phyloP scores from a whole-genome alignment of 1,140 invertebrate genomes.

The Drosophila azteca region DNA sequence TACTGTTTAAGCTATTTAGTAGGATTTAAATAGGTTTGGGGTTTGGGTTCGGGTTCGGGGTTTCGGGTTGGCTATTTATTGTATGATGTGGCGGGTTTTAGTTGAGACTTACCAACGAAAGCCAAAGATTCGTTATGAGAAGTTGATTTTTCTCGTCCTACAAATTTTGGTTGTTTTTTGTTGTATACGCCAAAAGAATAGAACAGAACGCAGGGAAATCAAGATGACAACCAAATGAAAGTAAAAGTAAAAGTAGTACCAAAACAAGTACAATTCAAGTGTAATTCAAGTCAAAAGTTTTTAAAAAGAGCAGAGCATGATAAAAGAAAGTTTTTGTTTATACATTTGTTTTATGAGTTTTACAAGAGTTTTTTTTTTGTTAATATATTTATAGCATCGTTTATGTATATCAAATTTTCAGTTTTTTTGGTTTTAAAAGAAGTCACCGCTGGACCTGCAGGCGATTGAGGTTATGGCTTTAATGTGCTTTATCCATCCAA shows the following conservation, averaged over 20 bases:
- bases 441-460: slow-evolving; percentile 35
- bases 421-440: slow-evolving; percentile 23
- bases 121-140: slow-evolving; percentile 93
- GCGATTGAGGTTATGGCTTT: slow-evolving; percentile 49
- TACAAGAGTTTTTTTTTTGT: slow-evolving; percentile 53
- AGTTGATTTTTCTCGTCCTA: slow-evolving; percentile 94
- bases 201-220: slow-evolving; percentile 33
- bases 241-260: slow-evolving; percentile 30
- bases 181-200: slow-evolving; percentile 56
- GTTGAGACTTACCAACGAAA: slow-evolving; percentile 92
- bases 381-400: slow-evolving; percentile 47
- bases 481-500: slow-evolving; percentile 34
- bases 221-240: slow-evolving; percentile 32
- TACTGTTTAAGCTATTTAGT: slow-evolving; percentile 54
- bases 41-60: slow-evolving; percentile 43
- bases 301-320: slow-evolving; percentile 80
- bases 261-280: slow-evolving; percentile 38
- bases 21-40: slow-evolving; percentile 32
- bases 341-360: slow-evolving; percentile 78
- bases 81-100: slow-evolving; percentile 65
- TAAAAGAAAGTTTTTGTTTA: slow-evolving; percentile 78
- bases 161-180: slow-evolving; percentile 77
- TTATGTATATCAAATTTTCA: slow-evolving; percentile 31
- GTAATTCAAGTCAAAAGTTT: slow-evolving; percentile 62
- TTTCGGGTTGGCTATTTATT: slow-evolving; percentile 43